Evolutionary conservation across 2,797 vertebrate genomes (phyloP).

Genomic region (Sebastes trivittatus): DNA sequence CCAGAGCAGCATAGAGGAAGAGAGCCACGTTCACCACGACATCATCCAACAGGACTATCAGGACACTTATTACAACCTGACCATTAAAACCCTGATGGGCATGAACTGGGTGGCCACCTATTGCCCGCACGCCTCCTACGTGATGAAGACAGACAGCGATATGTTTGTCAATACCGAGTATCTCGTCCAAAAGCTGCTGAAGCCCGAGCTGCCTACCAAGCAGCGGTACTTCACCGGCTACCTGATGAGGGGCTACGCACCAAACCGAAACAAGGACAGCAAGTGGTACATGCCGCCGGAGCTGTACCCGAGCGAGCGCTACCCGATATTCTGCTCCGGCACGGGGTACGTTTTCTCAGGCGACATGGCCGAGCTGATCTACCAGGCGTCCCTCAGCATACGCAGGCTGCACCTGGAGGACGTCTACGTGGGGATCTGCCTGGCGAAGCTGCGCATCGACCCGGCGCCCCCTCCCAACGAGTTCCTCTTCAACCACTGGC

Average conservation of each 20-base stretch:
- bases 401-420: slow-evolving; percentile 96
- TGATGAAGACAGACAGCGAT: slow-evolving; percentile 99
- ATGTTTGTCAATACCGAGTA: slow-evolving; percentile 99
- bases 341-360: slow-evolving; percentile 99
- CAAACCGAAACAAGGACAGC: slow-evolving; percentile 97
- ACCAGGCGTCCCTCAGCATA: slow-evolving; percentile 94
- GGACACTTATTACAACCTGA: slow-evolving; percentile 97
- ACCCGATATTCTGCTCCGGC: slow-evolving; percentile 98
- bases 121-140: slow-evolving; percentile 89
- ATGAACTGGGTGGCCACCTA: slow-evolving; percentile 98
- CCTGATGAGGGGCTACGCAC: slow-evolving; percentile 97
- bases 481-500: slow-evolving; percentile 99
- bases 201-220: slow-evolving; percentile 90
- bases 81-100: slow-evolving; percentile 98
- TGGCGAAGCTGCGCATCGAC: slow-evolving; percentile 96
- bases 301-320: slow-evolving; percentile 96
- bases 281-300: slow-evolving; percentile 99
- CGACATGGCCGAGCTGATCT: slow-evolving; percentile 95
- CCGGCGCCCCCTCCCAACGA: slow-evolving; percentile 96
- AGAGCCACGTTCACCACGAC: slow-evolving; percentile 90
- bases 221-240: slow-evolving; percentile 97
- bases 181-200: slow-evolving; percentile 96
- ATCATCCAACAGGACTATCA: slow-evolving; percentile 97
- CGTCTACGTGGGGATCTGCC: slow-evolving; percentile 97
- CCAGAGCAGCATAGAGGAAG: slow-evolving; percentile 90